Conservation (phyloP, 1,140 invertebrate species). For the Gryon sp. region DNA sequence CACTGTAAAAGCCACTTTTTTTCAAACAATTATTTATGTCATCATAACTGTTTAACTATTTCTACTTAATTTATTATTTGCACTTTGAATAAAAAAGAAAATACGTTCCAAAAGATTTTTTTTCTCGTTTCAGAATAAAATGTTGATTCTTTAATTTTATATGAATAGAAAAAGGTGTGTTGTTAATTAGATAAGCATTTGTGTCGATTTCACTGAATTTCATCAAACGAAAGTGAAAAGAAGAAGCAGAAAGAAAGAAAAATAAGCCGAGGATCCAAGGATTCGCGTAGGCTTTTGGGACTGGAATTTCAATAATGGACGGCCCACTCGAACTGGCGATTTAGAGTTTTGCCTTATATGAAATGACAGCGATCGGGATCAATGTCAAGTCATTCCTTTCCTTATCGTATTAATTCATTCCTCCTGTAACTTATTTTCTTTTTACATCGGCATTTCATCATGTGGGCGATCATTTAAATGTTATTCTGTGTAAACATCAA, state of each 20-base stretch:
- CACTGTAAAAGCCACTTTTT: conserved; percentile 3
- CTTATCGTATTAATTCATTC: conserved; percentile 50
- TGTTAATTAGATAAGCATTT: too few species aligned
- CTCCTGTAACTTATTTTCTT: conserved; percentile 34
- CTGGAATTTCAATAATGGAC: conserved; percentile 47
- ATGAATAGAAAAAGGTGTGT: too few species aligned
- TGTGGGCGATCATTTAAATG: conserved; percentile 29
- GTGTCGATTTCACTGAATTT: too few species aligned
- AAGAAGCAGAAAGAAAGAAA: too few species aligned
- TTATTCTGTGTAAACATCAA: conserved; percentile 2
- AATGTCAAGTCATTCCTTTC: conserved; percentile 61
- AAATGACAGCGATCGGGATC: conserved; percentile 61
- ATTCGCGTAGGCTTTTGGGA: conserved; percentile 55
- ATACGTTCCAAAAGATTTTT: too few species aligned
- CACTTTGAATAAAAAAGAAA: too few species aligned
- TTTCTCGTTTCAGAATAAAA: too few species aligned
- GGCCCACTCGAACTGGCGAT: conserved; percentile 46
- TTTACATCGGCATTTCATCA: conserved; percentile 28
- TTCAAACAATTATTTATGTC: conserved; percentile 4
- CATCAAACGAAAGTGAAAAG: conserved; percentile 18
- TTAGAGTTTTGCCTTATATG: conserved; percentile 52
- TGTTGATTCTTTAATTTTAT: too few species aligned
- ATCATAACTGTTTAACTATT: conserved; percentile 1
- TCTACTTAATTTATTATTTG: too few species aligned
- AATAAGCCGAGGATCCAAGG: conserved; percentile 37